A percentile compares a stretch with the other conserved stretches of the same genome.
Conservation (phyloP, 2,113 vertebrate species). For the Nyctibius bracteatus region DNA sequence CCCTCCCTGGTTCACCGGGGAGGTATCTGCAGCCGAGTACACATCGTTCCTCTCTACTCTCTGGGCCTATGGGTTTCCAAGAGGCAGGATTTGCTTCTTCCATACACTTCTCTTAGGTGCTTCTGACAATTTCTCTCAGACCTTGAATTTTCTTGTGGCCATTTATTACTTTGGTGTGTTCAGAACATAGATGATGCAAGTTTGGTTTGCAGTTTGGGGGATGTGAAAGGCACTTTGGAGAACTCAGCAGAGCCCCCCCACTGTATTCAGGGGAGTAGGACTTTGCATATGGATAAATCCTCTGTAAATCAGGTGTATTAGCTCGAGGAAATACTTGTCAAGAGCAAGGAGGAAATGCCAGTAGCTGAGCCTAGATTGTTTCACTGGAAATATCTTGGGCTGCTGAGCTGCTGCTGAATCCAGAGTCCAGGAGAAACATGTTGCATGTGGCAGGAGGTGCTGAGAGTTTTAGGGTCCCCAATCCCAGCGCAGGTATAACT, state of each 20-base stretch:
- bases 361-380: not conserved
- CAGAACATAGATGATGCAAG: not conserved
- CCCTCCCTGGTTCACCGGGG: not conserved
- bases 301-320: not conserved
- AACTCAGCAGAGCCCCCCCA: not conserved
- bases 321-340: not conserved
- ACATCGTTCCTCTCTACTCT: accelerated
- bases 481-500: not conserved
- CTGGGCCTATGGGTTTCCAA: not conserved
- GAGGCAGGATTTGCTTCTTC: not conserved
- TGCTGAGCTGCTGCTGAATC: not conserved
- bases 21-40: not conserved
- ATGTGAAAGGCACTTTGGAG: not conserved
- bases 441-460: not conserved
- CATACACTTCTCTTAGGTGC: not conserved
- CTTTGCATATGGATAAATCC: not conserved
- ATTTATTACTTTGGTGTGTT: not conserved
- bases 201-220: not conserved
- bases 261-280: not conserved
- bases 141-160: not conserved
- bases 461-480: not conserved
- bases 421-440: not conserved
- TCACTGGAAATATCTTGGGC: not conserved
- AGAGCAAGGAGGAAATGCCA: not conserved
- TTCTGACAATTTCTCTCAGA: not conserved